A percentile compares a stretch with the other conserved stretches of the same genome.
These are phyloP conservation scores for Mus spicilegus DNA, from an alignment of 2,113 vertebrate genomes.

Conservation along the genomic window DNA sequence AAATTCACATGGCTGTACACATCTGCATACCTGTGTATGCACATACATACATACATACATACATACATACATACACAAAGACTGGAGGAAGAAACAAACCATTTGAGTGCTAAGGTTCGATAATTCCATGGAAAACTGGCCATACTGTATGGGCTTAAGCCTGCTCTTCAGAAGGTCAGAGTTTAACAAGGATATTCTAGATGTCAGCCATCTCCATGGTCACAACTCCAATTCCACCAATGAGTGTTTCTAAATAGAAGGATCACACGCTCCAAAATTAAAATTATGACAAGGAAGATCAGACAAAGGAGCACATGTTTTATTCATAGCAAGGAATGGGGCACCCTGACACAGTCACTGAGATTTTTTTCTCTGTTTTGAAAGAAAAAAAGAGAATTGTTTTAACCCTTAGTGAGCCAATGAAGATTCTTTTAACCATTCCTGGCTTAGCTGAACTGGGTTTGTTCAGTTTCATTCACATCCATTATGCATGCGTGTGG, in stretches of 20 bases:
- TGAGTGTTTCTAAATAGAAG: conserved; percentile 46
- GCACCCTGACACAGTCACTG: not conserved
- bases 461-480: not conserved
- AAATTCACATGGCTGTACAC: too few species aligned
- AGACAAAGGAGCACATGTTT: not conserved
- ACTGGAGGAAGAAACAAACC: not conserved
- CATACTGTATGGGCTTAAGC: not conserved
- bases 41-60: not conserved
- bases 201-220: not conserved
- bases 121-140: conserved; percentile 20
- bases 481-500: not conserved
- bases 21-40: not conserved
- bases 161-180: not conserved
- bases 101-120: not conserved
- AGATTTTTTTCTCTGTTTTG: conserved; percentile 40
- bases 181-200: conserved; percentile 40
- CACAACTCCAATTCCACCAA: not conserved
- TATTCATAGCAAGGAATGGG: not conserved
- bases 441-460: too few species aligned
- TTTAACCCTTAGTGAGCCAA: not conserved
- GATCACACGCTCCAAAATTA: conserved; percentile 2
- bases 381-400: conserved; percentile 45
- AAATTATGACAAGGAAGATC: conserved; percentile 57
- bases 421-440: not conserved
- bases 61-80: not conserved